phyloP scores from a whole-genome alignment of 1,140 invertebrate genomes.

The Ectropis grisescens region DNA sequence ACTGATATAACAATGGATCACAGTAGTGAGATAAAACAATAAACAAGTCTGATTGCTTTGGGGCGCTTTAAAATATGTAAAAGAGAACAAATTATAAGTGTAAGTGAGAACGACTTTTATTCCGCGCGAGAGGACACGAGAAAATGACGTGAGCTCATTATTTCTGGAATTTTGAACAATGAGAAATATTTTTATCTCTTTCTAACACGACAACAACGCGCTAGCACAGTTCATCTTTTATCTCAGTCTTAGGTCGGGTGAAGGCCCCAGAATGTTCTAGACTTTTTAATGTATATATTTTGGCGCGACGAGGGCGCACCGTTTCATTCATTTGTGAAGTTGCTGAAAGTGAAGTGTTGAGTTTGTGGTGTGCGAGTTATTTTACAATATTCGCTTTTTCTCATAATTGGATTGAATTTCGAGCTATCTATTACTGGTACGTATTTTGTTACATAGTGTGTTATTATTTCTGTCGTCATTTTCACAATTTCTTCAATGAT shows the following conservation, averaged over 20 bases:
- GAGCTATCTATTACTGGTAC: constrained; percentile 18
- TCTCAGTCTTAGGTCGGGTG: constrained; percentile 37
- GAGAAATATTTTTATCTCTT: constrained; percentile 59
- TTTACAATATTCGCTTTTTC: constrained; percentile 27
- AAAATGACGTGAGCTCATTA: constrained; percentile 28
- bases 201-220: constrained; percentile 16
- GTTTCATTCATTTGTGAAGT: constrained; percentile 66
- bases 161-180: constrained; percentile 28
- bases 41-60: too few relatives aligned
- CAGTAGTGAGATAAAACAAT: too few relatives aligned
- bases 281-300: constrained; percentile 71
- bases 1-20: too few relatives aligned
- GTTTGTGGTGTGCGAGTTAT: constrained; percentile 50
- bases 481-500: too few relatives aligned
- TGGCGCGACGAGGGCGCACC: constrained; percentile 54
- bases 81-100: too few relatives aligned
- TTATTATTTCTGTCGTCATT: too few relatives aligned
- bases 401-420: constrained; percentile 28
- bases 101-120: too few relatives aligned
- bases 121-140: too few relatives aligned
- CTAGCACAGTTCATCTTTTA: constrained; percentile 16
- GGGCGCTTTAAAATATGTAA: too few relatives aligned
- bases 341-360: constrained; percentile 49
- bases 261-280: constrained; percentile 70
- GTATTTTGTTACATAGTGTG: constrained; percentile 9